phyloP scores from a whole-genome alignment of 1,140 invertebrate genomes.

The Aphaenogaster ashmeadi region DNA sequence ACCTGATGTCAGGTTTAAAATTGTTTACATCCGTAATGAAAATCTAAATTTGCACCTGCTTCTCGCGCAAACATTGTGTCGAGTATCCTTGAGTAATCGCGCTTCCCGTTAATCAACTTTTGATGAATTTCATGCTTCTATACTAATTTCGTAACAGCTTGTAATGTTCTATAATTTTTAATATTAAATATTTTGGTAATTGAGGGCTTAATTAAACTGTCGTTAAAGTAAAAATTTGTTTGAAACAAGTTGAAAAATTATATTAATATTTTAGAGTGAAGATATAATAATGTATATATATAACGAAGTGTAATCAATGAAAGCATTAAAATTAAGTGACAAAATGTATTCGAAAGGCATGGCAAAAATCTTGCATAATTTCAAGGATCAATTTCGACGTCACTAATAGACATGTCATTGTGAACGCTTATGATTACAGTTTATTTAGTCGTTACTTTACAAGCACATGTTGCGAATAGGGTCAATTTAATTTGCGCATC shows the following conservation, averaged over 20 bases:
- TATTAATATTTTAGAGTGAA: neutral
- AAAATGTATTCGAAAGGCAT: neutral
- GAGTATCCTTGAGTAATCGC: neutral
- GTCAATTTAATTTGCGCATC: constrained; percentile 19
- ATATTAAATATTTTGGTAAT: neutral
- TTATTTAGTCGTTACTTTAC: neutral
- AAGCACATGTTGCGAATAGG: neutral
- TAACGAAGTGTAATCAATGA: neutral
- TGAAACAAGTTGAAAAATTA: neutral
- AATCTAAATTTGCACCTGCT: neutral
- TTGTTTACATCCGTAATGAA: neutral
- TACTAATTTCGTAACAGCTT: neutral
- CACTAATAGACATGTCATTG: neutral
- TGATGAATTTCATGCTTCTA: neutral
- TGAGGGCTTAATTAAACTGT: neutral
- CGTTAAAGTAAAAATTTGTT: neutral
- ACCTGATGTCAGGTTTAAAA: neutral
- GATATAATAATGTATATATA: neutral
- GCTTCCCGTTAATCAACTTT: neutral
- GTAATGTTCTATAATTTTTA: neutral
- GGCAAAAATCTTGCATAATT: neutral
- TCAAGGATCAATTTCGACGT: neutral
- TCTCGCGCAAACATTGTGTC: neutral
- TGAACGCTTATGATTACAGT: neutral
- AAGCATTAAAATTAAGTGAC: neutral